Evolutionary conservation across 2,888 invertebrate genomes (phyloP).

Genomic region (Microctonus hyperodae): DNA sequence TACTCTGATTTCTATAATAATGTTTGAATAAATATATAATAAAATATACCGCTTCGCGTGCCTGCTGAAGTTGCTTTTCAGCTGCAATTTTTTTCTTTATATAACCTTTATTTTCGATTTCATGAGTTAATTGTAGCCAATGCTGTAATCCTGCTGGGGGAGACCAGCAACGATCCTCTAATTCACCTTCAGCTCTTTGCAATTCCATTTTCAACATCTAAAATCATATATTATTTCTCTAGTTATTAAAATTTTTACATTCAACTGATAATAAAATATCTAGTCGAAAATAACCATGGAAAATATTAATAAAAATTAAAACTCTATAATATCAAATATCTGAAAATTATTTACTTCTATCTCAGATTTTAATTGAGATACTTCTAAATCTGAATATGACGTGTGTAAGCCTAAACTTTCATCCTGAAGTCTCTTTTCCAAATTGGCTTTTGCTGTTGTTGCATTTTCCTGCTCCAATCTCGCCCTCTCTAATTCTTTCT

Average conservation of each 20-base stretch:
- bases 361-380: constrained; percentile 82
- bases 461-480: constrained; percentile 85
- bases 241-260: not conserved
- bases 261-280: not conserved
- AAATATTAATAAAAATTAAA: no score
- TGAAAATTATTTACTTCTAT: constrained; percentile 70
- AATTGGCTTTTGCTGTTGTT: constrained; percentile 80
- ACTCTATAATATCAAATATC: not conserved
- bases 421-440: constrained; percentile 77
- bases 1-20: not conserved
- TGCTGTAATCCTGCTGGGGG: constrained; percentile 89
- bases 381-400: constrained; percentile 82
- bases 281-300: no score
- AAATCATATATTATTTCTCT: constrained; percentile 28
- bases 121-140: constrained; percentile 96
- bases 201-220: constrained; percentile 83
- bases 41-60: constrained; percentile 90
- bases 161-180: constrained; percentile 89
- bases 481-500: constrained; percentile 79
- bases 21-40: constrained; percentile 57
- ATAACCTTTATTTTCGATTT: constrained; percentile 90
- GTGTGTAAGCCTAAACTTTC: constrained; percentile 79
- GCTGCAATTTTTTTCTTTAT: constrained; percentile 84
- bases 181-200: constrained; percentile 86
- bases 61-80: constrained; percentile 83